phyloP scores from a whole-genome alignment of 2,797 vertebrate genomes.

The Phalanger gymnotis region DNA sequence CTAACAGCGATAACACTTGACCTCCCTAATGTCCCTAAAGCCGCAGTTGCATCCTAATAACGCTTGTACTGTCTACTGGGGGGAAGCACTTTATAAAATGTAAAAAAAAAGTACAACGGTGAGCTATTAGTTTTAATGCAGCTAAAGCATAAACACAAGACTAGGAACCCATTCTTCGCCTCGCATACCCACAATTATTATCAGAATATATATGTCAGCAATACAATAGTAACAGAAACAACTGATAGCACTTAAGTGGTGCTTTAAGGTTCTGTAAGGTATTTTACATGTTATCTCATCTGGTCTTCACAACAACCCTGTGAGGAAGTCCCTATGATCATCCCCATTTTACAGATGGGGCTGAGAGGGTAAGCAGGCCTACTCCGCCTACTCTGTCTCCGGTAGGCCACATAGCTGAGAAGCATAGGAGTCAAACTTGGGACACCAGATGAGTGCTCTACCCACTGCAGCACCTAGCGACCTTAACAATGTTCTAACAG shows the following conservation, averaged over 20 bases:
- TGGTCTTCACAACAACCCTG: background rate
- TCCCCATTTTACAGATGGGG: background rate
- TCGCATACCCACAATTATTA: background rate
- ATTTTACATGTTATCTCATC: background rate
- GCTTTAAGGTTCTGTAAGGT: background rate
- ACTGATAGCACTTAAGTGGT: background rate
- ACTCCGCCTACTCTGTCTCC: background rate
- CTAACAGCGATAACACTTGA: background rate
- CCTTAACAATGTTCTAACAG: slow-evolving; percentile 24
- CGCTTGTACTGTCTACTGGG: background rate
- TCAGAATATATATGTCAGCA: background rate
- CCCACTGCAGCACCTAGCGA: background rate
- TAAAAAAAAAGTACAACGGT: background rate
- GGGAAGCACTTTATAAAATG: background rate
- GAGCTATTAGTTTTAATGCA: background rate
- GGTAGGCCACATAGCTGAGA: background rate
- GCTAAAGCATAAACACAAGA: background rate
- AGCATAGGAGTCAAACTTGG: background rate
- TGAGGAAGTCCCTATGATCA: background rate
- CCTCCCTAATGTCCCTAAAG: background rate
- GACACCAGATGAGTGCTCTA: background rate
- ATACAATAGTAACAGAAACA: background rate
- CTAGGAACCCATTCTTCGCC: background rate
- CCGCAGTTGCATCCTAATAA: background rate
- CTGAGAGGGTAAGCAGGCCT: background rate